A percentile compares a stretch with the other conserved stretches of the same genome.
These are phyloP conservation scores for Notoglanidium macrostoma DNA, from an alignment of 2,797 vertebrate genomes.

Conservation along the genomic window DNA sequence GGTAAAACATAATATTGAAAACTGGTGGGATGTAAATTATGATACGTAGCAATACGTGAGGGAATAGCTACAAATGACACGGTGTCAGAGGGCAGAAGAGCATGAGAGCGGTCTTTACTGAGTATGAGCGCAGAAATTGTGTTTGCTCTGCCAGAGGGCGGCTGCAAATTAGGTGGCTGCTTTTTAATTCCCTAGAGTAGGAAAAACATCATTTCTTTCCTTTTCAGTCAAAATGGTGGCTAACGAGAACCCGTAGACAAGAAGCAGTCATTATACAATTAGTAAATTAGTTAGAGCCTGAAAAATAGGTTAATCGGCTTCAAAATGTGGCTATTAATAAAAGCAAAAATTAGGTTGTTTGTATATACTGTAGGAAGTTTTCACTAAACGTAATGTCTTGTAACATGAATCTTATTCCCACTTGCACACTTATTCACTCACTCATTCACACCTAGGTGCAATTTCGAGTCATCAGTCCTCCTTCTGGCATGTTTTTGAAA, in stretches of 20 bases:
- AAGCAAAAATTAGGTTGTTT: constrained; percentile 17
- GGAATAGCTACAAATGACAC: background rate
- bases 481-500: background rate
- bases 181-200: background rate
- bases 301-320: constrained; percentile 15
- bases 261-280: constrained; percentile 9
- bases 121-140: background rate
- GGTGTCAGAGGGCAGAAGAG: background rate
- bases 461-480: background rate
- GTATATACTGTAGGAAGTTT: background rate
- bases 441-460: background rate
- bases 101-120: background rate
- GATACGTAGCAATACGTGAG: background rate
- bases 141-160: background rate
- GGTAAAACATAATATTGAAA: too few species aligned
- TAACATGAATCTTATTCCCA: background rate
- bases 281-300: background rate
- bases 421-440: background rate
- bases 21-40: background rate
- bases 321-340: constrained; percentile 10
- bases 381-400: background rate
- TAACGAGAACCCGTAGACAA: background rate
- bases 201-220: constrained; percentile 1
- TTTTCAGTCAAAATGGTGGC: constrained; percentile 6
- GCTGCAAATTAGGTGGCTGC: background rate